Evolutionary conservation across 2,888 invertebrate genomes (phyloP).

Genomic region (Lathronympha strigana): DNA sequence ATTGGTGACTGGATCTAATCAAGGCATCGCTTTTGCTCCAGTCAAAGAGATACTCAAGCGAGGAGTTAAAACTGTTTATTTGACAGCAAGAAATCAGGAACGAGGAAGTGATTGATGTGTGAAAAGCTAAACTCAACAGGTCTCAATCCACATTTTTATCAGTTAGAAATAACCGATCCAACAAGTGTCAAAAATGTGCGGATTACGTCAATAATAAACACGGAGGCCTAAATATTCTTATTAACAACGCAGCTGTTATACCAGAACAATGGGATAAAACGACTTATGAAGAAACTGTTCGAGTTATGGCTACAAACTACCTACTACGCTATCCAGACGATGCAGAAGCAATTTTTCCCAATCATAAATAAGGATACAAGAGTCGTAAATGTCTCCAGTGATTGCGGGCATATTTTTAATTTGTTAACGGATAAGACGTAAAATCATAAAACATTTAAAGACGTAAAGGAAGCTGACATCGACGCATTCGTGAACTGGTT

Average conservation of each 20-base stretch:
- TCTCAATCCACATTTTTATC: too few species aligned
- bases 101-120: constrained; percentile 83
- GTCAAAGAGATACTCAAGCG: constrained; percentile 84
- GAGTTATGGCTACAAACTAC: constrained; percentile 51
- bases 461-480: constrained; percentile 47
- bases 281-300: constrained; percentile 50
- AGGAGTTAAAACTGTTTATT: constrained; percentile 85
- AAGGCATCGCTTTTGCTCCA: constrained; percentile 86
- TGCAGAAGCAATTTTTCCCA: constrained; percentile 50
- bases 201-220: constrained; percentile 49
- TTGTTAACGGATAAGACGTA: constrained; percentile 50
- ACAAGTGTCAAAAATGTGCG: constrained; percentile 50
- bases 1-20: constrained; percentile 86
- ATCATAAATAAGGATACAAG: constrained; percentile 50
- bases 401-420: constrained; percentile 51
- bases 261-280: constrained; percentile 44
- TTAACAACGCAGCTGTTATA: constrained; percentile 54
- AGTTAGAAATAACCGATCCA: too few species aligned
- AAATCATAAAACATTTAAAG: constrained; percentile 44
- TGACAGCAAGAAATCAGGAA: constrained; percentile 84
- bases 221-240: constrained; percentile 53
- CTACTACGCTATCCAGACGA: constrained; percentile 47
- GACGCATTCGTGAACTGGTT: constrained; percentile 51
- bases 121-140: constrained; percentile 77
- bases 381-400: constrained; percentile 51